A percentile compares a stretch with the other conserved stretches of the same genome.
These are phyloP conservation scores for Bursaphelenchus mucronatus DNA, from an alignment of 1,140 invertebrate species.

Conservation along the genomic window DNA sequence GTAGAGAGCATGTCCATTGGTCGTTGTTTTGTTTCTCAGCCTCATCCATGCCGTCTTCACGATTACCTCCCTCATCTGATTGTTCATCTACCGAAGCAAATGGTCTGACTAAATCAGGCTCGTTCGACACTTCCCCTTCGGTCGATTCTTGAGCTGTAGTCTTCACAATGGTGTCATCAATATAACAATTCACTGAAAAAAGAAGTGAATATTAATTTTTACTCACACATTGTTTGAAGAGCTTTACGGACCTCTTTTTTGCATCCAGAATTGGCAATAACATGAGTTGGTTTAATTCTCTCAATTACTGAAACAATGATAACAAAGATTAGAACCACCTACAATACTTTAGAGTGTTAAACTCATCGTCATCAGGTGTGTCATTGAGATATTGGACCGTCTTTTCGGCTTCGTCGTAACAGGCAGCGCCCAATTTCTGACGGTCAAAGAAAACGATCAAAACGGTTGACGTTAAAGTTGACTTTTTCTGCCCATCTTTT, in stretches of 20 bases:
- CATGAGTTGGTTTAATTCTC: slow-evolving; percentile 13
- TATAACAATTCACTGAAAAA: slow-evolving; percentile 22
- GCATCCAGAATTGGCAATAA: slow-evolving; percentile 13
- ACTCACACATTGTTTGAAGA: slow-evolving; percentile 21
- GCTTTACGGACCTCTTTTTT: slow-evolving; percentile 11
- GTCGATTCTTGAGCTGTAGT: slow-evolving; percentile 3
- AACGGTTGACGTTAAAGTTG: too few species aligned
- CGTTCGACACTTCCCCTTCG: background rate
- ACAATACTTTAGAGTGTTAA: slow-evolving; percentile 7
- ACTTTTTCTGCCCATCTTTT: too few species aligned
- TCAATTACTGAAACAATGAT: slow-evolving; percentile 20
- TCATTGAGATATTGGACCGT: slow-evolving; percentile 15
- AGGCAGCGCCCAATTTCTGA: slow-evolving; percentile 19
- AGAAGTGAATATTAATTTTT: background rate
- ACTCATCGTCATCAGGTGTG: slow-evolving; percentile 15
- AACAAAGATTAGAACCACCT: slow-evolving; percentile 15
- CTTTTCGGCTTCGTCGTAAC: slow-evolving; percentile 14
- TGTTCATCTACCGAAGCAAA: background rate
- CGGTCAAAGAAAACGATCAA: too few species aligned
- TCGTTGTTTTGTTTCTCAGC: background rate
- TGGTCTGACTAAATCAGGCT: background rate
- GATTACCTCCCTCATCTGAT: background rate
- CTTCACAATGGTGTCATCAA: slow-evolving; percentile 3
- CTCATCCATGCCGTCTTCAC: background rate
- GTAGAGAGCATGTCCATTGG: too few species aligned